Conservation (phyloP, 2,113 vertebrate genomes). For the Genyomyrus donnyi region DNA sequence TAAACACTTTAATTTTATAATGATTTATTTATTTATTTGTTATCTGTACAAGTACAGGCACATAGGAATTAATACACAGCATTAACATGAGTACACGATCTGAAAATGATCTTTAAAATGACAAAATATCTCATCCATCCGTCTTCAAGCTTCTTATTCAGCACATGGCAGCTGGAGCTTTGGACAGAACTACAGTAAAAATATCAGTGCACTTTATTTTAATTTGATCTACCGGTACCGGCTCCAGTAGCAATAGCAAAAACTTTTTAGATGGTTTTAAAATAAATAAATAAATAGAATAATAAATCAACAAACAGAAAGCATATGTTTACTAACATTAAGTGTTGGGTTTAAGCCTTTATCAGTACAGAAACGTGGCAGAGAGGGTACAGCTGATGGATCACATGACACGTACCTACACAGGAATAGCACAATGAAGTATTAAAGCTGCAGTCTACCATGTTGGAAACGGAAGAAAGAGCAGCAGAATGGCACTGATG, state of each 20-base stretch:
- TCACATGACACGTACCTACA: neutral
- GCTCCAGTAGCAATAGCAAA: neutral
- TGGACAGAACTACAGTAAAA: neutral
- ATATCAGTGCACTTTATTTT: neutral
- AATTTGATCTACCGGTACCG: neutral
- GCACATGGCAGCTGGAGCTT: neutral
- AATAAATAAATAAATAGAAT: neutral
- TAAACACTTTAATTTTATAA: neutral
- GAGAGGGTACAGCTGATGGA: neutral
- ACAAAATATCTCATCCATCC: neutral
- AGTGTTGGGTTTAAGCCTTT: neutral
- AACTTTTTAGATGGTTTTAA: neutral
- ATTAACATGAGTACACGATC: neutral
- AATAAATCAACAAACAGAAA: neutral
- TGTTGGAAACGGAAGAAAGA: neutral
- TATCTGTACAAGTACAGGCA: neutral
- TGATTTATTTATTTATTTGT: neutral
- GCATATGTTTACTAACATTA: neutral
- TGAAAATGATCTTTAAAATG: neutral
- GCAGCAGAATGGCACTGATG: neutral
- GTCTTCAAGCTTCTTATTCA: neutral
- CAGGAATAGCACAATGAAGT: neutral
- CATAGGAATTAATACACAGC: neutral
- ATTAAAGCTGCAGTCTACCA: neutral
- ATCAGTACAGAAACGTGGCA: neutral